Percentiles rank a stretch among this genome's conserved stretches.
phyloP scores from a whole-genome alignment of 1,140 invertebrate genomes.

The Drosophila aff. region DNA sequence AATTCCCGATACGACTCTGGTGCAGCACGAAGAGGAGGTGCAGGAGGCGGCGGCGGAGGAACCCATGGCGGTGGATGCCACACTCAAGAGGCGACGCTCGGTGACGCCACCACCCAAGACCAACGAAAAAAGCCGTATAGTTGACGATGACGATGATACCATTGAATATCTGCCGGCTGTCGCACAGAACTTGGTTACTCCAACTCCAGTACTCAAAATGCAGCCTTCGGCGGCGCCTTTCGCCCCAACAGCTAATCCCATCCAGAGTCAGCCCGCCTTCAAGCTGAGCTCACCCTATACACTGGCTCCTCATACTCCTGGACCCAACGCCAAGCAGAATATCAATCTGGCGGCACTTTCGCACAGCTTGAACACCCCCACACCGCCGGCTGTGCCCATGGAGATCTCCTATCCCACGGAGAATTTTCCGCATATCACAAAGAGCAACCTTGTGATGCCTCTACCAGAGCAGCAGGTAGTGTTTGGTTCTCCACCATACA shows the following conservation, averaged over 20 bases:
- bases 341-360: constrained; percentile 32
- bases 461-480: neutral
- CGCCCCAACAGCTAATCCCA: constrained; percentile 1
- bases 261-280: constrained; percentile 24
- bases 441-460: neutral
- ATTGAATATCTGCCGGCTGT: constrained; percentile 36
- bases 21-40: neutral
- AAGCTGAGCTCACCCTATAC: constrained; percentile 54
- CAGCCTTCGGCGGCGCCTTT: neutral
- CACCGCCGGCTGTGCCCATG: constrained; percentile 45
- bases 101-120: constrained; percentile 45
- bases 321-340: constrained; percentile 12
- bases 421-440: constrained; percentile 11
- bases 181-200: neutral
- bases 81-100: constrained; percentile 57
- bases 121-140: constrained; percentile 17
- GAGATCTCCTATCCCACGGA: constrained; percentile 51
- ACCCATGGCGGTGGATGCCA: constrained; percentile 11
- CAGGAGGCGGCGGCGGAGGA: constrained; percentile 1
- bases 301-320: constrained; percentile 5
- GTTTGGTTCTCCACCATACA: neutral
- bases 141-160: constrained; percentile 40
- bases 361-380: constrained; percentile 56
- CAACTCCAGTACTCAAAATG: constrained; percentile 2
- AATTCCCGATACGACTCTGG: neutral